A percentile compares a stretch with the other conserved stretches of the same genome.
phyloP scores from a whole-genome alignment of 2,797 vertebrate species.

The Phrynocephalus vlangalii region DNA sequence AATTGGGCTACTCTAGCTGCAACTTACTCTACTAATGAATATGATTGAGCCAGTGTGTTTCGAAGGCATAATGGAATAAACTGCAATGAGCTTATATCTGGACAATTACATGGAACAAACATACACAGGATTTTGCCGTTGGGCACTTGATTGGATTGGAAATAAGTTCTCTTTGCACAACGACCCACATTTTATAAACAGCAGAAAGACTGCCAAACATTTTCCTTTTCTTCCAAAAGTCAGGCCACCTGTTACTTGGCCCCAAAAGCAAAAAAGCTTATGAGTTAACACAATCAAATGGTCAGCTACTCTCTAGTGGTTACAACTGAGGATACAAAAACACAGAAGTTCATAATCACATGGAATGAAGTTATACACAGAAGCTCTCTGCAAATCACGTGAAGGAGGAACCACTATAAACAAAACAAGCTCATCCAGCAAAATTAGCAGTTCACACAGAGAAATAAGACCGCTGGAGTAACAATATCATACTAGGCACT shows the following conservation, averaged over 20 bases:
- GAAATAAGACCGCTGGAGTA: not conserved
- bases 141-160: not conserved
- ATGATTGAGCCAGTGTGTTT: no score
- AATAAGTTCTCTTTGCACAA: not conserved
- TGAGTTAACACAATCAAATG: slow-evolving; percentile 32
- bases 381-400: no score
- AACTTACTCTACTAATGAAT: no score
- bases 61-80: no score
- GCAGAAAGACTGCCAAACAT: not conserved
- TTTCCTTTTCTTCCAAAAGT: slow-evolving; percentile 12
- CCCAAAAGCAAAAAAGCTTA: slow-evolving; percentile 9
- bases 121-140: not conserved
- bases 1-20: no score
- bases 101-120: not conserved
- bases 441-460: not conserved
- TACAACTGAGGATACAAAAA: slow-evolving; percentile 30
- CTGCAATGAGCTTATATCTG: no score
- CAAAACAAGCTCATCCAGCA: not conserved
- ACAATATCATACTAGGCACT: no score
- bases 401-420: not conserved
- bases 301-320: slow-evolving; percentile 30
- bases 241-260: slow-evolving; percentile 5
- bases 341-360: not conserved
- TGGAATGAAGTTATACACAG: no score
- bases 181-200: not conserved